Base-by-base conservation (phyloP, 2,888 invertebrate genomes). In the Thecocarcelia acutangulata region DNA sequence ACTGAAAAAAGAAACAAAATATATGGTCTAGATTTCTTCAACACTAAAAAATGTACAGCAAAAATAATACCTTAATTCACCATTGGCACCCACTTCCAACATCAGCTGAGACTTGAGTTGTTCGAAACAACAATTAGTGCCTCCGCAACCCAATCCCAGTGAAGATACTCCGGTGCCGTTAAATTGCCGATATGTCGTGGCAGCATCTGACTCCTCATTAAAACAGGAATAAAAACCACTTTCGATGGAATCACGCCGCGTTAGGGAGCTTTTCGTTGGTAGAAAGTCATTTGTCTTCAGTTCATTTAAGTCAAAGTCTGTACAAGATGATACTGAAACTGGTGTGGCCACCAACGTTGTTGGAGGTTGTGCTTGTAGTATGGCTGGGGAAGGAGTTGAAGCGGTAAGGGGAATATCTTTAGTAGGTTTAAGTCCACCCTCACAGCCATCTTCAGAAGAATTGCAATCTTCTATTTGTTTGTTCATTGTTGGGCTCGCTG, bases 141-240 rank as follows among this genome's bases (percentile, higher is more conserved):
- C 83, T 19, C 85, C 85, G 48, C 86, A 86, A 19, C 85, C 85
- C 56, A 89, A 68, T 46, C 80, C 83, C 42, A 80, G 11, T 12
- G 68, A 80, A 0, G 73, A 52, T 12, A 76, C 63, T 9, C 64
- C 59, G 40, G 73, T 77, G 61, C 87, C 87, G 61, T 87, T 87
- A 19, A 89, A 72, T 52, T 89, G 88, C 0, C 87, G 84, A 48
- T 87, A 88, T 28, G 85, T 87, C 82, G 87, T 88, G 85, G 94
- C 93, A 85, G 94, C 92, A 88, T 95, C 95, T 83, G 94, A 93
- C 88, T 95, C 95, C 88, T 95, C 95, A 87, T 96, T 96, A 83
- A 96, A 95, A 86, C 96, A 96, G 72, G 96, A 96, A 92, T 96
- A 97, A 89, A 97, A 97, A 19, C 97, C 97, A 85, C 96, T 96